phyloP scores from a whole-genome alignment of 2,797 vertebrate species.

The Poeciliopsis gracilis region DNA sequence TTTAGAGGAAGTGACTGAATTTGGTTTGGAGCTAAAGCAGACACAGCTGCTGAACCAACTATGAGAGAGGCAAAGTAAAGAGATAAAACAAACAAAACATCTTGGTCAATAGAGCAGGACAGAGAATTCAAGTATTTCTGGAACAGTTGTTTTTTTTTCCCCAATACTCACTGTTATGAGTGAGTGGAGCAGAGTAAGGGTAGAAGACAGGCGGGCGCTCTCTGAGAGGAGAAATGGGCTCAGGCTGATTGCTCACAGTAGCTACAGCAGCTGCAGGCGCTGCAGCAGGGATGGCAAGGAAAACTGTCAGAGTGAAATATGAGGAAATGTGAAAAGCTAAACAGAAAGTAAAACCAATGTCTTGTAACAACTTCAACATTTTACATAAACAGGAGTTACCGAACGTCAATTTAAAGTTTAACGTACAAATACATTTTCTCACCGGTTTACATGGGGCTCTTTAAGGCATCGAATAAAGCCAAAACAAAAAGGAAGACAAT shows the following conservation, averaged over 20 bases:
- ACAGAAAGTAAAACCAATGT: conserved; percentile 68
- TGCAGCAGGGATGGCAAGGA: not conserved
- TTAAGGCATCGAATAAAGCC: not conserved
- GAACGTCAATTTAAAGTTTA: not conserved
- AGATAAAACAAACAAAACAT: not conserved
- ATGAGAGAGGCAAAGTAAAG: conserved; percentile 7
- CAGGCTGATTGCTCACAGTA: conserved; percentile 18
- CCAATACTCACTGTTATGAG: conserved; percentile 48
- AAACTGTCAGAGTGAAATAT: conserved; percentile 48
- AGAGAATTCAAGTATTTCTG: not conserved
- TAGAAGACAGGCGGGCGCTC: conserved; percentile 5
- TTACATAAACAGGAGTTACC: not conserved
- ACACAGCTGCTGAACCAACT: conserved; percentile 28
- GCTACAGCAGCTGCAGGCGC: conserved; percentile 9
- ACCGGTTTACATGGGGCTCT: not conserved
- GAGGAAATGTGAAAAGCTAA: conserved; percentile 53
- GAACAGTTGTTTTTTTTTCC: not conserved
- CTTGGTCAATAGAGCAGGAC: not conserved
- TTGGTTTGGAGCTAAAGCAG: conserved; percentile 8
- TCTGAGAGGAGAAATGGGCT: conserved; percentile 23
- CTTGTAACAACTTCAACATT: conserved; percentile 8
- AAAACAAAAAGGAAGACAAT: conserved; percentile 12
- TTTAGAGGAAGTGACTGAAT: conserved; percentile 18
- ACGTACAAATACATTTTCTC: not conserved
- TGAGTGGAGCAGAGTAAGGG: not conserved